Percentiles rank a stretch among this genome's conserved stretches.
phyloP scores from a whole-genome alignment of 2,888 invertebrate species.

The Tupiocoris notatus region DNA sequence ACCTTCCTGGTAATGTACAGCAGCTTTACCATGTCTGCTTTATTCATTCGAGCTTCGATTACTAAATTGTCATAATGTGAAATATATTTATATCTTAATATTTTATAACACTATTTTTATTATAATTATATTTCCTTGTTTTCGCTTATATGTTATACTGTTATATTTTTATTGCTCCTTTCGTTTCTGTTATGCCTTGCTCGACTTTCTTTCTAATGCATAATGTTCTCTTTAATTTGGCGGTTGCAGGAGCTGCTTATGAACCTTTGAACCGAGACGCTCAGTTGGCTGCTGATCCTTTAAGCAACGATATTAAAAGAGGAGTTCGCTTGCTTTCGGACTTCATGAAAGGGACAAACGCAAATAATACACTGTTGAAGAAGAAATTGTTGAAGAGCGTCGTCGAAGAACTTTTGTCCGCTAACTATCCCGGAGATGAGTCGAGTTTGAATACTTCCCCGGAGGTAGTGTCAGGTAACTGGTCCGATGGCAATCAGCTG shows the following conservation, averaged over 20 bases:
- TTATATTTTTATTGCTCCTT: too few relatives aligned
- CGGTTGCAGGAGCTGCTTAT: slow-evolving; percentile 12
- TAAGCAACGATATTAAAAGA: slow-evolving; percentile 63
- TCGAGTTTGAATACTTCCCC: not conserved
- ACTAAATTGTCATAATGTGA: too few relatives aligned
- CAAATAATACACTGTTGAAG: slow-evolving; percentile 62
- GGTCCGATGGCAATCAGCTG: not conserved
- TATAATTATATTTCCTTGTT: too few relatives aligned
- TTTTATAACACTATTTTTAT: too few relatives aligned
- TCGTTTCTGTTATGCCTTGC: too few relatives aligned
- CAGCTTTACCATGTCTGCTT: not conserved
- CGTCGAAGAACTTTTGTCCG: slow-evolving; percentile 62
- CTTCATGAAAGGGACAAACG: slow-evolving; percentile 60
- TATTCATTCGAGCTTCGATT: too few relatives aligned
- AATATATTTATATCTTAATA: too few relatives aligned
- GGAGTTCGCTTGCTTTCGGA: slow-evolving; percentile 62
- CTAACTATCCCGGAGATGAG: slow-evolving; percentile 61
- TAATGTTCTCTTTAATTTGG: too few relatives aligned
- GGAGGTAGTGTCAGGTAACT: not conserved
- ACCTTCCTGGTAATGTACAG: slow-evolving; percentile 54
- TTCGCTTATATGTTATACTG: too few relatives aligned
- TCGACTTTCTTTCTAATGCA: not conserved
- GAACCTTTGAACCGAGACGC: not conserved
- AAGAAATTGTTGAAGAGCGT: slow-evolving; percentile 65
- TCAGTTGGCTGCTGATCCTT: slow-evolving; percentile 47